Percentiles rank a stretch among this genome's conserved stretches.
These are phyloP conservation scores for Amiota communis DNA, from an alignment of 2,888 invertebrate species.

Conservation along the genomic window DNA sequence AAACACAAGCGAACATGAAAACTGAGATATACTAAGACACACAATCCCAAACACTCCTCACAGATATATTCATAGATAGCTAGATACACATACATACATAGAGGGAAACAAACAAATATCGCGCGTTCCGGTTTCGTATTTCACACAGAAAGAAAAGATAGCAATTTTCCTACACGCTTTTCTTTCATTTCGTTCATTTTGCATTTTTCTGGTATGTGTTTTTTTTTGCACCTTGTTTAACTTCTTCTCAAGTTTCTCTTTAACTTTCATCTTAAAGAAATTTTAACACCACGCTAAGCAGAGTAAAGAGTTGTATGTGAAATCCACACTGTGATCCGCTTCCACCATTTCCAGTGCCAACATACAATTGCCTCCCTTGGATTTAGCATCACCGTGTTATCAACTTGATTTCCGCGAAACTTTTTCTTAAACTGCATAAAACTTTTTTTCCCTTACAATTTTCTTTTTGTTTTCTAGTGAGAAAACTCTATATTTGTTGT, in stretches of 20 bases:
- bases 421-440: conserved; percentile 11
- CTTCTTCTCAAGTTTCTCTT: conserved; percentile 20
- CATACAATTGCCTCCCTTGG: neutral
- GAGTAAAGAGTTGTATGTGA: conserved; percentile 17
- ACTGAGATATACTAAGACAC: conserved; percentile 3
- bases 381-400: conserved; percentile 6
- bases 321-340: neutral
- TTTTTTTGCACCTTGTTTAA: conserved; percentile 4
- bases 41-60: conserved; percentile 10
- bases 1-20: neutral
- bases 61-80: neutral
- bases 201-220: conserved; percentile 38
- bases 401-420: conserved; percentile 26
- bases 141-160: conserved; percentile 45
- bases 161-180: conserved; percentile 35
- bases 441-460: neutral
- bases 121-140: conserved; percentile 51
- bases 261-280: conserved; percentile 16
- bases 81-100: conserved; percentile 36
- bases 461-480: conserved; percentile 25
- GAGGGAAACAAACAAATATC: conserved; percentile 25
- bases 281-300: neutral
- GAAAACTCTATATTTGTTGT: conserved; percentile 8
- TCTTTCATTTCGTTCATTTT: conserved; percentile 39
- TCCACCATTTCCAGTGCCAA: neutral